phyloP scores from a whole-genome alignment of 1,140 invertebrate genomes.

The Eurosta solidaginis region DNA sequence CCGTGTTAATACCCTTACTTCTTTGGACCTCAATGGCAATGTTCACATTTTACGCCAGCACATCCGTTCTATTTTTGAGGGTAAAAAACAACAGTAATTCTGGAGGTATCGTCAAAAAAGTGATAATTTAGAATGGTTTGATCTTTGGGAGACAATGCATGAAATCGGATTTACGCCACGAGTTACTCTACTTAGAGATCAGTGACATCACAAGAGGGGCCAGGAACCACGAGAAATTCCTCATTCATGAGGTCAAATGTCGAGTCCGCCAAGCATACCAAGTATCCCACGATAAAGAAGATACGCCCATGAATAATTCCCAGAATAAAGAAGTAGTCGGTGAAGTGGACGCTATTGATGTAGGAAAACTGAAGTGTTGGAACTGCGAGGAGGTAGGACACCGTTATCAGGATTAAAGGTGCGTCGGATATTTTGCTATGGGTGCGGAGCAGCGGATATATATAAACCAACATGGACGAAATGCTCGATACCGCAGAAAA shows the following conservation, averaged over 20 bases:
- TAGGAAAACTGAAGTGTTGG: neutral
- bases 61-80: no score
- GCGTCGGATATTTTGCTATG: constrained; percentile 32
- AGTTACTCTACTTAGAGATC: neutral
- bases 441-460: constrained; percentile 14
- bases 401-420: no score
- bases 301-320: no score
- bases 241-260: neutral
- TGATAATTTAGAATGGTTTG: neutral
- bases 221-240: neutral
- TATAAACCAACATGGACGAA: constrained; percentile 25
- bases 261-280: neutral
- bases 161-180: neutral
- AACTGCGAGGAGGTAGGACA: neutral
- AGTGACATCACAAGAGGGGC: neutral
- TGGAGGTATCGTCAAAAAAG: neutral
- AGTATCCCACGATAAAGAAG: neutral
- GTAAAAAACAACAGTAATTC: neutral
- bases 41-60: no score
- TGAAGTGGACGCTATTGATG: neutral
- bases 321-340: neutral
- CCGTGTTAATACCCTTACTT: no score
- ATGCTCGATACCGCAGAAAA: neutral
- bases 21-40: no score
- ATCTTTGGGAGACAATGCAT: neutral